Conservation (phyloP, 92 coral and sea anemone genomes). For the Muricea muricata region DNA sequence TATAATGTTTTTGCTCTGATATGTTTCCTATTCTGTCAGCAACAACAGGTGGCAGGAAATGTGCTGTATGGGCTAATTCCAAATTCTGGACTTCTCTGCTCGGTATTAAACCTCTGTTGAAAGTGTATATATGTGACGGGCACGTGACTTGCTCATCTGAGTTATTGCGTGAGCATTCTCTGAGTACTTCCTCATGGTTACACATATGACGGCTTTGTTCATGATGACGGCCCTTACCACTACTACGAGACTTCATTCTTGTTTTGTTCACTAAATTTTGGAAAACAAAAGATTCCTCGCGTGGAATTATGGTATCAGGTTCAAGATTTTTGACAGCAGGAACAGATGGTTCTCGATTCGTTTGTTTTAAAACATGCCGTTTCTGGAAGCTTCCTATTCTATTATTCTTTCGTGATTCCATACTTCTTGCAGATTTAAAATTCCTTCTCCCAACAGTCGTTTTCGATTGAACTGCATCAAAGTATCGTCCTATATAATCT, state of each 20-base stretch:
- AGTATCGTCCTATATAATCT: slow-evolving; percentile 7
- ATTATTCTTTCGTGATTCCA: background rate
- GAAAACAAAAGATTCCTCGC: background rate
- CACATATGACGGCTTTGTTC: background rate
- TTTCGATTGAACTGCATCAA: slow-evolving; percentile 11
- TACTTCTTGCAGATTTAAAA: background rate
- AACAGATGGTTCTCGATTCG: background rate
- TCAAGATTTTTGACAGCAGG: background rate
- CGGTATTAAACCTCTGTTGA: slow-evolving; percentile 18
- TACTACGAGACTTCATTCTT: background rate
- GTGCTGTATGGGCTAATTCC: slow-evolving; percentile 9
- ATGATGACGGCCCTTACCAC: background rate
- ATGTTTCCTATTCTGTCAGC: slow-evolving; percentile 24
- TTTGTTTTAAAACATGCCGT: background rate
- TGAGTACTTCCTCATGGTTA: background rate
- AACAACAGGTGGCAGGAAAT: slow-evolving; percentile 30
- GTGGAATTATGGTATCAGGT: background rate
- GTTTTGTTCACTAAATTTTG: background rate
- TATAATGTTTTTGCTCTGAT: slow-evolving; percentile 23
- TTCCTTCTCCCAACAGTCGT: background rate
- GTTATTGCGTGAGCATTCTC: background rate
- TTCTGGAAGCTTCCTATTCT: background rate
- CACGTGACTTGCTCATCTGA: slow-evolving; percentile 3
- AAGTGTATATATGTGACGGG: slow-evolving; percentile 31
- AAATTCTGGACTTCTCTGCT: slow-evolving; percentile 29